Base-by-base conservation (phyloP, 2,888 invertebrate species). In the Poecilobothrus nobilitatus region DNA sequence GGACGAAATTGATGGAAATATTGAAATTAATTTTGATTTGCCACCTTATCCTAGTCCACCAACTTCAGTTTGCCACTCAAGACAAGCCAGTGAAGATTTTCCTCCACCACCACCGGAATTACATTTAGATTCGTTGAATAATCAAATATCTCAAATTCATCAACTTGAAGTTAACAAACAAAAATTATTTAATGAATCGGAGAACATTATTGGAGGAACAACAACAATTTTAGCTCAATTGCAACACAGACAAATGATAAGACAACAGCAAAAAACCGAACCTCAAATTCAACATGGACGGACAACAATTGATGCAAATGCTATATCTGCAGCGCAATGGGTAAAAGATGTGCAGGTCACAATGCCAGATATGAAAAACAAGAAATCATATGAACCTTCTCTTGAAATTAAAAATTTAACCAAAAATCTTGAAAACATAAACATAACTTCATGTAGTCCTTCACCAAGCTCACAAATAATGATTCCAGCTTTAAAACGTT, bases 51-150 rank as follows among this genome's bases (percentile, higher is more conserved):
- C 92, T 1, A 90, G 90, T 75, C 91, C 91, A 1, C 85, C 89
- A 73, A 87, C 87, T 73, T 91, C 92, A 0, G 89, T 87, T 0
- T 86, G 89, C 68, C 94, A 94, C 79, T 94, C 93, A 2, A 84
- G 94, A 66, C 94, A 94, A 79, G 88, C 91, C 0, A 94, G 93
- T 79, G 93, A 93, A 81, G 94, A 94, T 75, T 94, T 94, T 75
- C 94, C 94, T 66, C 93, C 93, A 7, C 92, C 92, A n/a, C 89
- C 91, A 1, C 90, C 90, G 0, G 80, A 80, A 67, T 85, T 91
- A 66, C 90, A 91, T 72, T 82, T 90, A 71, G 87, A 86, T 27
- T 86, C 87, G 0, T 80, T 89, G 0, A 87, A 88, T 70, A 86
- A 88, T 72, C 86, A 88, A 78, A 78, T 87, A 9, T 82, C 83